phyloP scores from a whole-genome alignment of 2,888 invertebrate genomes.

The Mantis religiosa region DNA sequence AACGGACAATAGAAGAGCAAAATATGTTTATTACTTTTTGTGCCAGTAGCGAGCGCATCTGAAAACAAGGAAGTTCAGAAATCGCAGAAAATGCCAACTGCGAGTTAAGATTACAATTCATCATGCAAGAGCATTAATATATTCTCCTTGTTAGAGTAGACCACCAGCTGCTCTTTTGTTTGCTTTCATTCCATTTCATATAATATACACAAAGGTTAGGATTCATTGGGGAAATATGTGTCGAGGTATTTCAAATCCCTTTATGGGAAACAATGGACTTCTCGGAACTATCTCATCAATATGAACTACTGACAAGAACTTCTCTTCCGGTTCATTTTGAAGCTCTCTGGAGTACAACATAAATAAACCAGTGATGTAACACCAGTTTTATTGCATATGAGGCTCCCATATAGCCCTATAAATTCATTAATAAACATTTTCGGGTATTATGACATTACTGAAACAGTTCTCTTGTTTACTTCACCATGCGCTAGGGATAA shows the following conservation, averaged over 20 bases:
- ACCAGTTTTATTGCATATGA: not conserved
- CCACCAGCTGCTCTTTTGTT: no score
- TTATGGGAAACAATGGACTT: not conserved
- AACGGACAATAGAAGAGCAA: no score
- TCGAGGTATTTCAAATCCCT: not conserved
- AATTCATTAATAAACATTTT: not conserved
- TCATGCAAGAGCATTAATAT: no score
- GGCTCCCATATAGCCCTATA: not conserved
- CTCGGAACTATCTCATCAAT: not conserved
- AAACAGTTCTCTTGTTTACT: not conserved
- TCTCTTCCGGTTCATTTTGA: not conserved
- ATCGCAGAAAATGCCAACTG: no score
- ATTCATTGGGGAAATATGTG: not conserved
- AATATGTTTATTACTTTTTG: no score
- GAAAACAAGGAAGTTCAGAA: no score
- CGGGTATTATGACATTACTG: not conserved
- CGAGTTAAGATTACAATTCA: no score
- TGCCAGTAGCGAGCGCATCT: no score
- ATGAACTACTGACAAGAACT: not conserved
- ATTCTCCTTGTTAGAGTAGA: no score
- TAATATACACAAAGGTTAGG: not conserved
- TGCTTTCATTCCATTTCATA: no score
- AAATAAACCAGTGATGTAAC: not conserved
- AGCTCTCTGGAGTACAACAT: not conserved
- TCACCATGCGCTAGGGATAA: no score